Conservation (phyloP, 2,888 invertebrate species). For the Hypomecis punctinalis region DNA sequence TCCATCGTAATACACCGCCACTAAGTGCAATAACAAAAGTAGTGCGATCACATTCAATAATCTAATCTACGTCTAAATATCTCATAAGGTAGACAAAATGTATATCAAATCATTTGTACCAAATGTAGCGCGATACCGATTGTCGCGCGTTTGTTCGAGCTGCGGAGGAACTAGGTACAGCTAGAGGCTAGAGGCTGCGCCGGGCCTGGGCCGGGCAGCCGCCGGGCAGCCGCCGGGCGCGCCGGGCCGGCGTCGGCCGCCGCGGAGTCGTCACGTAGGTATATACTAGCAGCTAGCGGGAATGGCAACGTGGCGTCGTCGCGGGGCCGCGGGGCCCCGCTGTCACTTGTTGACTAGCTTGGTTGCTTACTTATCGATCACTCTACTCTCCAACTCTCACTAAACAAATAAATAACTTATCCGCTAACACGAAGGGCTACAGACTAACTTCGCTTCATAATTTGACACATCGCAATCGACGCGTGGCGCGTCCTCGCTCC, state of each 20-base stretch:
- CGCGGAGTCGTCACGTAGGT: conserved; percentile 5
- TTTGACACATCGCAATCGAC: conserved; percentile 67
- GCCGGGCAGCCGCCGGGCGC: not conserved
- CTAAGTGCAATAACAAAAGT: conserved; percentile 68
- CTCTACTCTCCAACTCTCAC: conserved; percentile 72
- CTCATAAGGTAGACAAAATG: conserved; percentile 63
- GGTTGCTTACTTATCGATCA: conserved; percentile 77
- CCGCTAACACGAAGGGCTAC: conserved; percentile 64
- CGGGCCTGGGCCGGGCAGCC: not conserved
- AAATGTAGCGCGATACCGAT: conserved; percentile 39
- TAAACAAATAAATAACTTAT: conserved; percentile 83
- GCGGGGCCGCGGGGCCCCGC: conserved; percentile 52
- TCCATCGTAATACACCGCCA: conserved; percentile 46
- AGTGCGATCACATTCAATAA: conserved; percentile 73
- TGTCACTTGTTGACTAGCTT: conserved; percentile 80
- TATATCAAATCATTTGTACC: conserved; percentile 79
- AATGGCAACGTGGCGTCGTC: conserved; percentile 75
- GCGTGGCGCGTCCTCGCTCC: conserved; percentile 54
- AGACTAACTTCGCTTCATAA: conserved; percentile 60
- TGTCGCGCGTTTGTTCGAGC: conserved; percentile 39
- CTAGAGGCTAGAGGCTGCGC: conserved; percentile 36
- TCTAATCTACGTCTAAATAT: conserved; percentile 64
- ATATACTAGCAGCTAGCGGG: conserved; percentile 62
- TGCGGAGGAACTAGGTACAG: conserved; percentile 53
- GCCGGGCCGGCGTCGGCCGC: not conserved